phyloP scores from a whole-genome alignment of 1,140 invertebrate genomes.

The Macrobrachium nipponense region DNA sequence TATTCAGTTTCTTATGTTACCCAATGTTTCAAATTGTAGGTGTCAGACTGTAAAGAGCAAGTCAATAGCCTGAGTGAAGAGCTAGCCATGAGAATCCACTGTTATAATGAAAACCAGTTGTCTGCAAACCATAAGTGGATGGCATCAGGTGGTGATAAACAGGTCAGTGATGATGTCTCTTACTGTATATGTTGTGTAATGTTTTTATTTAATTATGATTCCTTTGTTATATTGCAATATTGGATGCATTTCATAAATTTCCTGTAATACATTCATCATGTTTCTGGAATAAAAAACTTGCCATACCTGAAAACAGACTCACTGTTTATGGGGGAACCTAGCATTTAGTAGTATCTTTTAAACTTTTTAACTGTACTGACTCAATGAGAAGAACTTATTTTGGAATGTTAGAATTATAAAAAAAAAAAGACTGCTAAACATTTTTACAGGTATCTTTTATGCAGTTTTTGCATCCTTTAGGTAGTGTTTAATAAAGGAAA shows the following conservation, averaged over 20 bases:
- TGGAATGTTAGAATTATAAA: too few relatives aligned
- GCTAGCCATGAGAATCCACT: slow-evolving; percentile 89
- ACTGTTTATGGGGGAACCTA: too few relatives aligned
- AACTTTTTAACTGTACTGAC: too few relatives aligned
- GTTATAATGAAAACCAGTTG: slow-evolving; percentile 87
- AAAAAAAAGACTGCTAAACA: too few relatives aligned
- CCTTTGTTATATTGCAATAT: neutral
- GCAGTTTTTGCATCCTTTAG: too few relatives aligned
- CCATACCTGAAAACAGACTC: too few relatives aligned
- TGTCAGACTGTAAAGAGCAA: slow-evolving; percentile 84
- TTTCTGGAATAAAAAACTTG: too few relatives aligned
- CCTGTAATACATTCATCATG: too few relatives aligned
- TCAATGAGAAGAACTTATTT: too few relatives aligned
- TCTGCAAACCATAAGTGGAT: slow-evolving; percentile 74
- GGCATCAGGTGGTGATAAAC: slow-evolving; percentile 66
- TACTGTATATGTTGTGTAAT: too few relatives aligned
- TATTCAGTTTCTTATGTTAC: slow-evolving; percentile 12
- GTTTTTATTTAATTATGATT: neutral
- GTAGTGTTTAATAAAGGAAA: neutral
- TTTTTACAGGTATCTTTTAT: too few relatives aligned
- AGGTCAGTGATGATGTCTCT: slow-evolving; percentile 18
- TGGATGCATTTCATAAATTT: neutral
- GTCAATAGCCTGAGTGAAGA: slow-evolving; percentile 90
- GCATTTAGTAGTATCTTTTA: too few relatives aligned
- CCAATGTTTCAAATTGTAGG: slow-evolving; percentile 33